Conservation (phyloP, 2,113 vertebrate genomes). For the Lanius ludovicianus region DNA sequence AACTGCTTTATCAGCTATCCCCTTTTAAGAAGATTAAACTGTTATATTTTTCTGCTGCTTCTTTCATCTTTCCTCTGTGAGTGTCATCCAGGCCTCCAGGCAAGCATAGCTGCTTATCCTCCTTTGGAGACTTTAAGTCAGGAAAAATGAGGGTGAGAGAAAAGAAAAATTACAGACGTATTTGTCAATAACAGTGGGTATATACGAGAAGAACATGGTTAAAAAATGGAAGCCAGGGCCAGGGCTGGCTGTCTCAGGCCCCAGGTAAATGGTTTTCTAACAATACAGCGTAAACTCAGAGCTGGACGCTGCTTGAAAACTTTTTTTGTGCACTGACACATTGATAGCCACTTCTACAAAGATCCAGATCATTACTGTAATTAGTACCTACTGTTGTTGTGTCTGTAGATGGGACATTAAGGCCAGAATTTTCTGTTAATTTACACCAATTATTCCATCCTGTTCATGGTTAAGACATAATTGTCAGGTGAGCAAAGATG, state of each 20-base stretch:
- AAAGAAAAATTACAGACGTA: not conserved
- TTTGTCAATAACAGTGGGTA: not conserved
- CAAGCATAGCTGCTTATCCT: not conserved
- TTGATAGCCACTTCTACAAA: not conserved
- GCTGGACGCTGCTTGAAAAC: not conserved
- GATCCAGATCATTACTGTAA: not conserved
- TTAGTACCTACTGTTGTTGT: not conserved
- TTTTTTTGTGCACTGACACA: not conserved
- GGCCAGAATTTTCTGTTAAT: not conserved
- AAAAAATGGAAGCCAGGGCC: not conserved
- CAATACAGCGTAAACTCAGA: not conserved
- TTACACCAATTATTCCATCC: not conserved
- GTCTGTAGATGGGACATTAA: not conserved
- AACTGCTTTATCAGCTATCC: conserved; percentile 39
- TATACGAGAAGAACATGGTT: not conserved
- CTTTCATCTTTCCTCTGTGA: conserved; percentile 47
- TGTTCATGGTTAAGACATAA: not conserved
- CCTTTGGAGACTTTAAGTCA: not conserved
- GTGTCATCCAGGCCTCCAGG: conserved; percentile 7
- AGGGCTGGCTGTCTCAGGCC: not conserved
- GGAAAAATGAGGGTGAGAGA: not conserved
- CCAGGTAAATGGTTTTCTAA: not conserved
- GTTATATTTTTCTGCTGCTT: conserved; percentile 30
- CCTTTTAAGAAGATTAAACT: conserved; percentile 53
- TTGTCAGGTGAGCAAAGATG: not conserved